phyloP scores from a whole-genome alignment of 2,888 invertebrate genomes.

The Drosophila quinaria region DNA sequence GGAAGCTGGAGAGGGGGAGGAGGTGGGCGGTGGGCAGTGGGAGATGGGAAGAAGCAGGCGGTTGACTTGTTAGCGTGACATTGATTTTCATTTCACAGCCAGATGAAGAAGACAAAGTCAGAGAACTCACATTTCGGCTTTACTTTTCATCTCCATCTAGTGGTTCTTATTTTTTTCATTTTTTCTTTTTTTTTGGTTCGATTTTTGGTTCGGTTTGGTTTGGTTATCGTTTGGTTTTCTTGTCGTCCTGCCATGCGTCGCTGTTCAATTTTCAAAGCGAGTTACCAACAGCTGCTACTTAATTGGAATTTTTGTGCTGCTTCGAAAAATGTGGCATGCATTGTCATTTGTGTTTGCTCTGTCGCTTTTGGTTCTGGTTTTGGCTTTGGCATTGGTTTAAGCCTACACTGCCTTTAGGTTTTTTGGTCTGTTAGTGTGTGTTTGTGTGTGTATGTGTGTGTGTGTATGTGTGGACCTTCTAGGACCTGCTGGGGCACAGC shows the following conservation, averaged over 20 bases:
- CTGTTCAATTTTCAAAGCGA: slow-evolving; percentile 70
- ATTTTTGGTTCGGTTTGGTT: slow-evolving; percentile 27
- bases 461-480: slow-evolving; percentile 1
- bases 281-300: slow-evolving; percentile 75
- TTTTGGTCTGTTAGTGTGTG: neutral
- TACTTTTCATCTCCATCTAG: slow-evolving; percentile 26
- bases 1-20: neutral
- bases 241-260: slow-evolving; percentile 37
- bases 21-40: neutral
- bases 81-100: slow-evolving; percentile 68
- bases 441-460: neutral
- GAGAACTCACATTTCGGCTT: slow-evolving; percentile 43
- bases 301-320: slow-evolving; percentile 74
- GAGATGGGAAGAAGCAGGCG: slow-evolving; percentile 8
- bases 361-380: slow-evolving; percentile 27
- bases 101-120: slow-evolving; percentile 17
- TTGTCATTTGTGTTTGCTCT: slow-evolving; percentile 67
- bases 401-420: neutral
- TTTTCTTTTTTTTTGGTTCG: slow-evolving; percentile 23
- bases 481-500: slow-evolving; percentile 37
- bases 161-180: neutral
- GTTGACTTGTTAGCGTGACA: slow-evolving; percentile 64
- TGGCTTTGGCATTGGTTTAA: slow-evolving; percentile 1
- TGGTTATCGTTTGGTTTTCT: slow-evolving; percentile 13
- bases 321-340: slow-evolving; percentile 69